Percentiles rank a stretch among this genome's conserved stretches.
These are phyloP conservation scores for Petrophora chlorosata DNA, from an alignment of 2,888 invertebrate species.

Conservation along the genomic window DNA sequence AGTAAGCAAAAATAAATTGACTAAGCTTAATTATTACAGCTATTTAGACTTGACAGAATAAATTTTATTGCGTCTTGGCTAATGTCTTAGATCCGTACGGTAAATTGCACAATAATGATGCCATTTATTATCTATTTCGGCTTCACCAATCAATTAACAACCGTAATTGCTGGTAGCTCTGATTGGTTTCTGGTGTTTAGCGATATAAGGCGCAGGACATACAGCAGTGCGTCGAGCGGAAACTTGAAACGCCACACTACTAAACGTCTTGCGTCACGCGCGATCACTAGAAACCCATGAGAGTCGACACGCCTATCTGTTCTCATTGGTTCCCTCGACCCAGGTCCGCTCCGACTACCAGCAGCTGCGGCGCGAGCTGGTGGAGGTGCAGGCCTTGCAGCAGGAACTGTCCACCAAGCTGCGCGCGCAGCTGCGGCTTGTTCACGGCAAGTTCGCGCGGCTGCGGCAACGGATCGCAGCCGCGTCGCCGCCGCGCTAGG, in stretches of 20 bases:
- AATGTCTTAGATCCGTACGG: too few species aligned
- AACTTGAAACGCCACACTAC: too few species aligned
- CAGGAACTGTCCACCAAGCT: constrained; percentile 90
- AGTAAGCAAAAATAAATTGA: too few species aligned
- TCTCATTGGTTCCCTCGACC: not conserved
- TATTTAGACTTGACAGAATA: too few species aligned
- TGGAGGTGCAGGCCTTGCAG: constrained; percentile 91
- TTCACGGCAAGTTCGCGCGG: constrained; percentile 89
- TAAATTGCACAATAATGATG: too few species aligned
- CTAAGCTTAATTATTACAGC: too few species aligned
- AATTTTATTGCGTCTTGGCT: too few species aligned
- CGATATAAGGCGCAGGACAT: too few species aligned
- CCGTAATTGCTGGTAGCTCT: constrained; percentile 7
- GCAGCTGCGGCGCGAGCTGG: constrained; percentile 89
- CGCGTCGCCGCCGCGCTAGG: constrained; percentile 66
- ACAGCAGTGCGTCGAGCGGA: too few species aligned
- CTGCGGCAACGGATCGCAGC: constrained; percentile 88
- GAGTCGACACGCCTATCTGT: not conserved
- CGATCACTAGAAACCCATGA: too few species aligned
- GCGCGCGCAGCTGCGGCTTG: constrained; percentile 87
- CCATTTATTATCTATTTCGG: constrained; percentile 15
- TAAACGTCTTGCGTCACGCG: too few species aligned
- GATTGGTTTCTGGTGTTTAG: constrained; percentile 6
- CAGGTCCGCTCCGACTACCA: constrained; percentile 90
- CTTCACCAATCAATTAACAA: constrained; percentile 17